Percentiles rank a stretch among this genome's conserved stretches.
Evolutionary conservation across 2,888 invertebrate genomes (phyloP).

Genomic region (Spialia ferax): DNA sequence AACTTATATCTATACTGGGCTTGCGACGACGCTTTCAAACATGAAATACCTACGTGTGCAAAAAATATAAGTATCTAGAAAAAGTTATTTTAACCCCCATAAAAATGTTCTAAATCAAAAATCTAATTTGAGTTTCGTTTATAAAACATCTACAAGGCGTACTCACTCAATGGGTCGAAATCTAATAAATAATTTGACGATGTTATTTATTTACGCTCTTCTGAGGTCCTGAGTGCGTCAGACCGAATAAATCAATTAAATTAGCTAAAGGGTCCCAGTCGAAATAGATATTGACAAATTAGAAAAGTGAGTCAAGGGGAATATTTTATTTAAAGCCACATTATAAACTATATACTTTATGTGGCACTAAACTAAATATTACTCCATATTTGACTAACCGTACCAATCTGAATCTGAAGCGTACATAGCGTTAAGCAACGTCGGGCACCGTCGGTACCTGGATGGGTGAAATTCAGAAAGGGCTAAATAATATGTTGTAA

Average conservation of each 20-base stretch:
- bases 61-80: background rate
- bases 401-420: no score
- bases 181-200: conserved; percentile 33
- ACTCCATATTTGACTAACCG: no score
- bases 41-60: no score
- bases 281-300: conserved; percentile 29
- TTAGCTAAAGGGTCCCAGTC: conserved; percentile 22
- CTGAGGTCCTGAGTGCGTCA: conserved; percentile 25
- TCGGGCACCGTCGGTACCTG: no score
- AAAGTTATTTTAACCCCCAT: background rate
- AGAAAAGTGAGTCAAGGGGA: conserved; percentile 9
- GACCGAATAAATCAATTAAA: conserved; percentile 35
- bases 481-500: no score
- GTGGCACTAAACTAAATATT: background rate
- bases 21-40: no score
- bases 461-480: no score
- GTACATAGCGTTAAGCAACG: no score
- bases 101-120: conserved; percentile 1
- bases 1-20: no score
- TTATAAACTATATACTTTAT: background rate
- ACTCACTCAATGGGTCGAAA: conserved; percentile 21
- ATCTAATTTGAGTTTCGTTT: conserved; percentile 20
- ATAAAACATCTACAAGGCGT: conserved; percentile 18
- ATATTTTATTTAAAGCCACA: conserved; percentile 17
- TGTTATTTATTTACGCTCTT: conserved; percentile 30